phyloP scores from a whole-genome alignment of 1,140 invertebrate genomes.

The Lucilia sericata region DNA sequence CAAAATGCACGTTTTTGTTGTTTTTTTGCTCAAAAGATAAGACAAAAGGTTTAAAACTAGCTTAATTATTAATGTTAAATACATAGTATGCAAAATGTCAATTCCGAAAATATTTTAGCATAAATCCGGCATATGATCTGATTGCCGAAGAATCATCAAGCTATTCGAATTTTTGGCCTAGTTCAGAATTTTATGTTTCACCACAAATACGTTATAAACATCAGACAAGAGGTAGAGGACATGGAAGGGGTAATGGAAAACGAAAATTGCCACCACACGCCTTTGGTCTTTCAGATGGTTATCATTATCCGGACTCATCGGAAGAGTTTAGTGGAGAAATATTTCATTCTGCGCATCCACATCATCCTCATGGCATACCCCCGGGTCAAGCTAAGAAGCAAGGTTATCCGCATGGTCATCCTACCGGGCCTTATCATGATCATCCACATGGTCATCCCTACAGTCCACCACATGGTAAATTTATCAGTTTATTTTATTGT shows the following conservation, averaged over 20 bases:
- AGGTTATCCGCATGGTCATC: not conserved
- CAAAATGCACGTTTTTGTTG: too few species aligned
- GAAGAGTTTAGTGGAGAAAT: not conserved
- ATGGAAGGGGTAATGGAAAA: not conserved
- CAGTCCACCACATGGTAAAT: not conserved
- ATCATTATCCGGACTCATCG: not conserved
- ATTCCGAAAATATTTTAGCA: not conserved
- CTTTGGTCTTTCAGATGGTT: not conserved
- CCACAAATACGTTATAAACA: not conserved
- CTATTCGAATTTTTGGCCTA: slow-evolving; percentile 30
- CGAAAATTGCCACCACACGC: not conserved
- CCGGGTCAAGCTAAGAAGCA: not conserved
- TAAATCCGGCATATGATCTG: not conserved
- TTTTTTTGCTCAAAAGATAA: too few species aligned
- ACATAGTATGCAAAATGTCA: not conserved
- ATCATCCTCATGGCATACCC: not conserved
- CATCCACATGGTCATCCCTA: not conserved
- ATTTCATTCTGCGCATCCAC: not conserved
- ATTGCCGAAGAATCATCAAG: not conserved
- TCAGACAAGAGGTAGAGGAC: not conserved
- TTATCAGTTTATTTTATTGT: not conserved
- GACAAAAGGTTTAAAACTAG: too few species aligned
- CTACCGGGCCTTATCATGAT: not conserved
- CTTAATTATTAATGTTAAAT: too few species aligned
- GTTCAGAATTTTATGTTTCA: not conserved